Evolutionary conservation across 2,888 invertebrate species (phyloP).

Genomic region (Pheosia gnoma): DNA sequence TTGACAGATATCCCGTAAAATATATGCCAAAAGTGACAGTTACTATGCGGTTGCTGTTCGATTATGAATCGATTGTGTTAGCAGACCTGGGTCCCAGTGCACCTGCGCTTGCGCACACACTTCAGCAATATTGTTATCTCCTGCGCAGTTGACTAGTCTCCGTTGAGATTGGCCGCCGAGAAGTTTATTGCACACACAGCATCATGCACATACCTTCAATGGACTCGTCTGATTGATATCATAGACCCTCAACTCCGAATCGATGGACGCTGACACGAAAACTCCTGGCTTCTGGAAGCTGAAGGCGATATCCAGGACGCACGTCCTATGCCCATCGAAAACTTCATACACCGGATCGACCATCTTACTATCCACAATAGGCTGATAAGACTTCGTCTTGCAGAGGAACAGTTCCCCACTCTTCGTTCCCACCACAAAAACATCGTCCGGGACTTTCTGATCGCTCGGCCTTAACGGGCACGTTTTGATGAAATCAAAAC

Average conservation of each 20-base stretch:
- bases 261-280: conserved; percentile 67
- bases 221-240: conserved; percentile 61
- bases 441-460: conserved; percentile 55
- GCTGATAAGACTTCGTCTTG: conserved; percentile 45
- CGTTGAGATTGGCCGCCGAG: too few relatives aligned
- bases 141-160: too few relatives aligned
- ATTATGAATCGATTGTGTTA: too few relatives aligned
- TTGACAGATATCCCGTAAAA: too few relatives aligned
- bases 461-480: conserved; percentile 57
- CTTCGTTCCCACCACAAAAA: conserved; percentile 68
- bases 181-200: too few relatives aligned
- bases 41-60: too few relatives aligned
- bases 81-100: too few relatives aligned
- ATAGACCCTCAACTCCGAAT: conserved; percentile 69
- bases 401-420: conserved; percentile 62
- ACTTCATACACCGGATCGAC: conserved; percentile 65
- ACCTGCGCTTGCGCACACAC: too few relatives aligned
- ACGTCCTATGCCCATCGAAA: conserved; percentile 58
- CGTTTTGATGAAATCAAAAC: conserved; percentile 69
- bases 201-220: conserved; percentile 57
- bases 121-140: too few relatives aligned
- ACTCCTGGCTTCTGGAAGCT: conserved; percentile 60
- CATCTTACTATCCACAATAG: conserved; percentile 31
- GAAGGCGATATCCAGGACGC: conserved; percentile 64
- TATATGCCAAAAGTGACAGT: too few relatives aligned